A percentile compares a stretch with the other conserved stretches of the same genome.
Conservation (phyloP, 2,797 vertebrate genomes). For the Cheirogaleus major region DNA sequence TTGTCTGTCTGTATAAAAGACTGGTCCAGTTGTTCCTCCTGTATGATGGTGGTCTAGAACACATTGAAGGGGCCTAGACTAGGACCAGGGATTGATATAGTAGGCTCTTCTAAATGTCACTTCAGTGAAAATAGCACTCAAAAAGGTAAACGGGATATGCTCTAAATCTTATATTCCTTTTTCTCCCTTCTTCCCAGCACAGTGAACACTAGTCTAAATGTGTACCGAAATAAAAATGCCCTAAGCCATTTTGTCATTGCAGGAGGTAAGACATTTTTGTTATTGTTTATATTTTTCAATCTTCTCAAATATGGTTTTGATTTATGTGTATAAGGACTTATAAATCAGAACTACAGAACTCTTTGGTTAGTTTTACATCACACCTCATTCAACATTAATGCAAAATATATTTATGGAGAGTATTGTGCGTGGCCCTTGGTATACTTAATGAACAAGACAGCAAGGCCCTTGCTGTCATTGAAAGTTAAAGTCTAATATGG, state of each 20-base stretch:
- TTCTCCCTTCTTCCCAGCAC: slow-evolving; percentile 82
- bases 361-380: background rate
- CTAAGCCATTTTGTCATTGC: slow-evolving; percentile 91
- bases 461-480: background rate
- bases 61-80: background rate
- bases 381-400: slow-evolving; percentile 21
- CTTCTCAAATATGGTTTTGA: slow-evolving; percentile 25
- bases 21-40: background rate
- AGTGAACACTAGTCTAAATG: slow-evolving; percentile 90
- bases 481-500: background rate
- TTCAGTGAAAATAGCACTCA: background rate
- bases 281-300: background rate
- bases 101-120: background rate
- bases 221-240: slow-evolving; percentile 89
- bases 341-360: background rate
- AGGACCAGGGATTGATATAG: background rate
- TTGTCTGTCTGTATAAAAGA: background rate
- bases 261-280: slow-evolving; percentile 90
- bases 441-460: slow-evolving; percentile 12
- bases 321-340: background rate
- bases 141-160: background rate
- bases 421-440: background rate
- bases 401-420: background rate
- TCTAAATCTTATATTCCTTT: slow-evolving; percentile 33
- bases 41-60: background rate